Conservation (phyloP, 2,113 vertebrate species). For the Entomyzon cyanotis region DNA sequence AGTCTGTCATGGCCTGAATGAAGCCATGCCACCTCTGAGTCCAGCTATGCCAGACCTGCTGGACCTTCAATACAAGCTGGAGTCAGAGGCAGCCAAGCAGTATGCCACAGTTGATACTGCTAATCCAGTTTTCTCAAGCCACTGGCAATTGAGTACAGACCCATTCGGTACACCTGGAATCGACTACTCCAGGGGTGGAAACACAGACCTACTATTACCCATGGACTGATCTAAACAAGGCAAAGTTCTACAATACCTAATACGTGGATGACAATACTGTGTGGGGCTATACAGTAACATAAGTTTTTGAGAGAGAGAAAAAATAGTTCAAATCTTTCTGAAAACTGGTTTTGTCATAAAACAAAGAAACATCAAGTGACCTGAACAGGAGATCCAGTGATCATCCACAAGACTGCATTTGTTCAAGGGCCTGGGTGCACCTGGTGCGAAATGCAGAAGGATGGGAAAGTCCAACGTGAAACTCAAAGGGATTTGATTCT, state of each 20-base stretch:
- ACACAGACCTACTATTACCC: background rate
- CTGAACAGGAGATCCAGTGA: background rate
- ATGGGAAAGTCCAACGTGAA: fast-evolving
- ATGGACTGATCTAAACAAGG: background rate
- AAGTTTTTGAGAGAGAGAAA: background rate
- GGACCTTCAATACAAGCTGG: background rate
- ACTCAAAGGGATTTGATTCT: background rate
- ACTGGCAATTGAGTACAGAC: background rate
- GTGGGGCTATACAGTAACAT: background rate
- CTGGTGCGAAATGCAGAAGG: background rate
- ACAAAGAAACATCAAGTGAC: background rate
- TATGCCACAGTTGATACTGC: background rate
- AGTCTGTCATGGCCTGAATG: background rate
- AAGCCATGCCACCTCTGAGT: background rate
- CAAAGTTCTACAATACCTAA: background rate
- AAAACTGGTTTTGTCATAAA: background rate
- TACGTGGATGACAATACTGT: background rate
- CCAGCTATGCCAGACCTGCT: background rate
- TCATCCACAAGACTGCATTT: background rate
- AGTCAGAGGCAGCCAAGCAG: background rate
- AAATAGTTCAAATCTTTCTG: background rate
- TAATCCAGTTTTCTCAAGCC: background rate
- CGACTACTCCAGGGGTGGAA: background rate
- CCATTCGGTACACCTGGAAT: background rate
- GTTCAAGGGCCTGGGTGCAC: background rate